Evolutionary conservation across 1,140 invertebrate genomes (phyloP).

Genomic region (Triops longicaudatus): DNA sequence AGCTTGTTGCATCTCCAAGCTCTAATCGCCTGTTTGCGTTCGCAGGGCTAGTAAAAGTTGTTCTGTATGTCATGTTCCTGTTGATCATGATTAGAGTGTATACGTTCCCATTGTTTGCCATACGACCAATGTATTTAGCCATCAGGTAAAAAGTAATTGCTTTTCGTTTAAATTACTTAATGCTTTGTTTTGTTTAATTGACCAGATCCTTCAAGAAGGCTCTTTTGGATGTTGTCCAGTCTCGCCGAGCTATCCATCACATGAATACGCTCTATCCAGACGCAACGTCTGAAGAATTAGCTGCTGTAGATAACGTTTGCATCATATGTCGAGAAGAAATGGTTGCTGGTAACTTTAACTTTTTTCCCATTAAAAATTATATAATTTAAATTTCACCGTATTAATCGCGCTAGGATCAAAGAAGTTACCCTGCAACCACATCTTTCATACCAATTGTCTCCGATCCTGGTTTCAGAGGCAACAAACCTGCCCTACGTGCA

Average conservation of each 20-base stretch:
- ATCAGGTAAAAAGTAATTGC: constrained; percentile 55
- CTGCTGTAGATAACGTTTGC: constrained; percentile 94
- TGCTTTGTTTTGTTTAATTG: constrained; percentile 9
- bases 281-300: constrained; percentile 85
- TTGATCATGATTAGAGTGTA: constrained; percentile 95
- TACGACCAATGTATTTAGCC: constrained; percentile 97
- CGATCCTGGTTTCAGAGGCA: constrained; percentile 99
- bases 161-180: constrained; percentile 2
- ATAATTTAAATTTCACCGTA: background rate
- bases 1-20: background rate
- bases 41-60: constrained; percentile 62
- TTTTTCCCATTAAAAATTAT: constrained; percentile 30
- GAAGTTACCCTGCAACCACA: constrained; percentile 98
- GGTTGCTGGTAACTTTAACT: constrained; percentile 46
- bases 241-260: constrained; percentile 88
- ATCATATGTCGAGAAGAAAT: constrained; percentile 97
- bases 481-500: constrained; percentile 98
- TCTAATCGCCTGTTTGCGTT: constrained; percentile 26
- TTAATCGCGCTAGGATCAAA: constrained; percentile 63
- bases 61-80: constrained; percentile 89
- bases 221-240: constrained; percentile 94
- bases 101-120: constrained; percentile 94
- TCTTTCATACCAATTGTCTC: constrained; percentile 97
- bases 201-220: constrained; percentile 92
- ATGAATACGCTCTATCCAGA: constrained; percentile 98